phyloP scores from a whole-genome alignment of 2,888 invertebrate species.

The Parnassius glacialis region DNA sequence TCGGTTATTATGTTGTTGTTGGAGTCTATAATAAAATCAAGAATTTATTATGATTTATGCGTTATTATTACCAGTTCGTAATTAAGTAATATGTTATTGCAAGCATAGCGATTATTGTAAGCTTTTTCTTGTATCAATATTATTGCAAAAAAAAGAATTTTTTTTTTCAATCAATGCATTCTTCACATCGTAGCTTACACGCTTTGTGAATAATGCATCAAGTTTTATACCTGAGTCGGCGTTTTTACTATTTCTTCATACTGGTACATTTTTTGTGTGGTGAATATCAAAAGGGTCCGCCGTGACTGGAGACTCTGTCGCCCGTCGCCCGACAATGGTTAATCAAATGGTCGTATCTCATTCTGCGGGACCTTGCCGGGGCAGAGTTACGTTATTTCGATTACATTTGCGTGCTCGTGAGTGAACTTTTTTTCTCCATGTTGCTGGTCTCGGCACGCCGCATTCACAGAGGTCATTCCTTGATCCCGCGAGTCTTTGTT shows the following conservation, averaged over 20 bases:
- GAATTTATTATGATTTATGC: slow-evolving; percentile 24
- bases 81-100: slow-evolving; percentile 22
- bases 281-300: slow-evolving; percentile 39
- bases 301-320: slow-evolving; percentile 50
- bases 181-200: slow-evolving; percentile 6
- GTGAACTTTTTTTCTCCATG: slow-evolving; percentile 51
- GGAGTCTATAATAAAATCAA: slow-evolving; percentile 17
- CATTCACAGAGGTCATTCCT: slow-evolving; percentile 65
- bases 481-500: slow-evolving; percentile 66
- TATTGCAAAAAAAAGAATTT: slow-evolving; percentile 5
- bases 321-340: slow-evolving; percentile 67
- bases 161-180: slow-evolving; percentile 13
- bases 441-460: slow-evolving; percentile 42
- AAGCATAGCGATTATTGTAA: slow-evolving; percentile 14
- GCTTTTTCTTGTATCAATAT: slow-evolving; percentile 8
- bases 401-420: slow-evolving; percentile 79
- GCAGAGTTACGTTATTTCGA: slow-evolving; percentile 69
- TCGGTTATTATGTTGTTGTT: slow-evolving; percentile 25
- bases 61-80: slow-evolving; percentile 11
- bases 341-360: slow-evolving; percentile 78
- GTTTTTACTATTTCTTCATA: slow-evolving; percentile 27
- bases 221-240: slow-evolving; percentile 26
- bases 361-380: slow-evolving; percentile 60
- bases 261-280: slow-evolving; percentile 26
- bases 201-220: slow-evolving; percentile 24